Base-by-base conservation (phyloP, 2,888 invertebrate genomes). In the Lacanobia oleracea region DNA sequence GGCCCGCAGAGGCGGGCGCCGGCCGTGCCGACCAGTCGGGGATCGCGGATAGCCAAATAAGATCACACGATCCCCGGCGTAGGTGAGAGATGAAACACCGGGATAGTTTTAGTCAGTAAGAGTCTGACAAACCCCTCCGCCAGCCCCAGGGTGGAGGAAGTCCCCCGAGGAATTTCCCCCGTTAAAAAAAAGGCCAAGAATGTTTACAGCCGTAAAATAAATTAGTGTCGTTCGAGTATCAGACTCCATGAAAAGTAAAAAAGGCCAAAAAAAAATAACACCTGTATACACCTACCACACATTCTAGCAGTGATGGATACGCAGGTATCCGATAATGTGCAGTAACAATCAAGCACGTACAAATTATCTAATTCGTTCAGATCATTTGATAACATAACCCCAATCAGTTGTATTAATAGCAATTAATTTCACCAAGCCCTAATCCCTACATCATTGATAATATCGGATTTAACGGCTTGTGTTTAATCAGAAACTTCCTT, bases 291-390 rank as follows among this genome's bases (percentile, higher is more conserved):
- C 1, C 14, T 9, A 14, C 23, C 37, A 59, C 21, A 40, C 37
- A 66, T 14, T 45, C 40, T 37, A 14, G 7, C 27, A 43, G 27
- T 21, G 59, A 59, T 40, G 51, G 21, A 61, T 51, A 53, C 33
- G 10, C 16, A 56, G 27, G 6, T 27, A 40, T 27, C 45, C 75
- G 91, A 91, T 91, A 90, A 90, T 72, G 54, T 67, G 78, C 63
- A 82, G 77, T 85, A 60, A 57, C 81, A 87, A 91, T 91, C 90
- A 74, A 70, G 90, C 93, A 93, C 93, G 92, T 93, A 93, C 87
- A 65, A 62, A 74, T 84, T 90, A 92, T 91, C 91, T 83, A 72
- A 82, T 82, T 69, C 83, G 67, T 16, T n/a, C 33, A 72, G 67
- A 80, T 77, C 75, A 71, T 67, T 77, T 68, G 64, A 71, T 79